Base-by-base conservation (phyloP, 1,140 invertebrate genomes). In the Mya arenaria region DNA sequence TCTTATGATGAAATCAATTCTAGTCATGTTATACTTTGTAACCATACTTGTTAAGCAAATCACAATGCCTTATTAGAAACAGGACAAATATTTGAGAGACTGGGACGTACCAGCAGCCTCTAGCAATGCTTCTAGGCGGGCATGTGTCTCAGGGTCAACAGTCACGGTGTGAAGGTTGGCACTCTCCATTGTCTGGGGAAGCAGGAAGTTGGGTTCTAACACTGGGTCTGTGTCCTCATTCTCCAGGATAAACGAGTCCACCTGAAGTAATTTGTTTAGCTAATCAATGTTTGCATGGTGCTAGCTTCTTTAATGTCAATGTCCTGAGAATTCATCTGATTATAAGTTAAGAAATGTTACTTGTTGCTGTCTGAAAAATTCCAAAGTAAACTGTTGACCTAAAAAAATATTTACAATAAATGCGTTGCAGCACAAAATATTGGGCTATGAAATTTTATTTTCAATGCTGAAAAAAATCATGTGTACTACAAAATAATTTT, bases 31-130 rank as follows among this genome's bases (percentile, higher is more conserved):
- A n/a, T n/a, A n/a, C n/a, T n/a, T n/a, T n/a, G n/a, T n/a, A n/a
- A n/a, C n/a, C n/a, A n/a, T n/a, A n/a, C n/a, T n/a, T n/a, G n/a
- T n/a, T n/a, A n/a, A n/a, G n/a, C n/a, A n/a, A n/a, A n/a, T n/a
- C n/a, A n/a, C n/a, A n/a, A n/a, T n/a, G n/a, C n/a, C n/a, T n/a
- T n/a, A n/a, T n/a, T n/a, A n/a, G n/a, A n/a, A n/a, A n/a, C n/a
- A n/a, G n/a, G n/a, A n/a, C n/a, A n/a, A n/a, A n/a, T n/a, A n/a
- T n/a, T n/a, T n/a, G n/a, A n/a, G n/a, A n/a, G n/a, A n/a, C n/a
- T n/a, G n/a, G n/a, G n/a, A n/a, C n/a, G n/a, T 93, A 95, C 97
- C 97, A 88, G 97, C 97, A 88, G 96, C 97, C 94, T 98, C 96
- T 62, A 98, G 94, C 32, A 98, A 94, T 77, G 97, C 97, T 93